Evolutionary conservation across 2,113 vertebrate species (phyloP), one percentile per base, ranked within the genome.

Genomic region (Atlantisia rogersi): DNA sequence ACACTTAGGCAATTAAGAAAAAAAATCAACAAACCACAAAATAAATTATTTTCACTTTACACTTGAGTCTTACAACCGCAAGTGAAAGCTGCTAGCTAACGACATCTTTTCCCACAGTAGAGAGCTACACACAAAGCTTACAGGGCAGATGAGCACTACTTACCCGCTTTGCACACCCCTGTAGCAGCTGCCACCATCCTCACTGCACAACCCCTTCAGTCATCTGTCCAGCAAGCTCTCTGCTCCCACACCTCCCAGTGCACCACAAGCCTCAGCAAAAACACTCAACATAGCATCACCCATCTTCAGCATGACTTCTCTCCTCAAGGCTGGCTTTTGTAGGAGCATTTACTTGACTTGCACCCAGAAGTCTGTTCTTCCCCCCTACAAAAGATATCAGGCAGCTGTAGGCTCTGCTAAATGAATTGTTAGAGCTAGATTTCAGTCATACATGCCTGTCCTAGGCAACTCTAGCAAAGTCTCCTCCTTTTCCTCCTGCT

Each of bases 291-390:
- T 11, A 86, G 3, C 17, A 39, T 0, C 31, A 37, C 3, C 22
- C 29, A 0, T 1, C 42, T 31, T 3, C 18, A 60, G 0, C 10
- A 32, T 0, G 0, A 7, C 35, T 26, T 0, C 11, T 39, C 26
- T 26, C 40, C 25, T n/a, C 22, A 31, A 26, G 2, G 2, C 1
- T 10, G 0, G 6, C 18, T 58, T 73, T 22, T 3, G 0, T 10
- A 65, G 58, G 0, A 3, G 3, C 24, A n/a, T 0, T 4, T 15
- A 6, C 1, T 19, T 46, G 0, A 19, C 8, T 37, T n/a, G 1
- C 4, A 32, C 29, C 37, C 22, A 77, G 26, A 79, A 48, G 5
- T 11, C 42, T 62, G 0, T 25, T 82, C 62, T 64, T 65, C 53
- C 26, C 31, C 24, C n/a, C 63, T 21, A 15, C 15, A 18, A 39